Evolutionary conservation across 2,113 vertebrate species (phyloP).

Genomic region (Brachionichthys hirsutus): DNA sequence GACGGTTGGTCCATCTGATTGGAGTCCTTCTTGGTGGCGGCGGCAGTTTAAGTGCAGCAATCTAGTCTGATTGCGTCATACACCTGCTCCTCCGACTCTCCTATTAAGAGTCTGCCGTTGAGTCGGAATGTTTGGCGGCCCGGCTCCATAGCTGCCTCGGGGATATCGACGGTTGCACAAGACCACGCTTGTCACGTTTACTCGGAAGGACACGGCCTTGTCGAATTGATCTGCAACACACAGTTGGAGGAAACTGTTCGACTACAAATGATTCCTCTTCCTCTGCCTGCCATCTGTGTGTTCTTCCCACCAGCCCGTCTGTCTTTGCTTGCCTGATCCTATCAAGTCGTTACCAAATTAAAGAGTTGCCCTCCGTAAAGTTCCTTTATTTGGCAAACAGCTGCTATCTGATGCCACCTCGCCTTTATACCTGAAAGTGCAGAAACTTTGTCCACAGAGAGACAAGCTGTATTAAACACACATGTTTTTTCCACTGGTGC

Average conservation of each 20-base stretch:
- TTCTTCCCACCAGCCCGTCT: slow-evolving; percentile 32
- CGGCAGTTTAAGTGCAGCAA: slow-evolving; percentile 56
- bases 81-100: slow-evolving; percentile 37
- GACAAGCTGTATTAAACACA: slow-evolving; percentile 2
- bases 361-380: slow-evolving; percentile 22
- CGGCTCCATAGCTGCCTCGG: neutral
- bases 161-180: neutral
- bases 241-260: neutral
- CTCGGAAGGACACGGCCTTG: neutral
- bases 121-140: neutral
- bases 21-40: slow-evolving; percentile 52
- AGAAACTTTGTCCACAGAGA: neutral
- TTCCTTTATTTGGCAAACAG: neutral
- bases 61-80: slow-evolving; percentile 58
- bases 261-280: too few relatives aligned
- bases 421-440: neutral
- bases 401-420: slow-evolving; percentile 5
- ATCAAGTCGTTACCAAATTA: slow-evolving; percentile 16
- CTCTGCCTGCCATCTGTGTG: slow-evolving; percentile 26
- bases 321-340: slow-evolving; percentile 33
- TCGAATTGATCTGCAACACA: slow-evolving; percentile 1
- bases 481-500: neutral
- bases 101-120: slow-evolving; percentile 2
- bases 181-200: neutral
- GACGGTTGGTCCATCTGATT: slow-evolving; percentile 58